Evolutionary conservation across 2,888 invertebrate species (phyloP), one percentile per base, ranked within the genome.

Genomic region (Andrena hattorfiana): DNA sequence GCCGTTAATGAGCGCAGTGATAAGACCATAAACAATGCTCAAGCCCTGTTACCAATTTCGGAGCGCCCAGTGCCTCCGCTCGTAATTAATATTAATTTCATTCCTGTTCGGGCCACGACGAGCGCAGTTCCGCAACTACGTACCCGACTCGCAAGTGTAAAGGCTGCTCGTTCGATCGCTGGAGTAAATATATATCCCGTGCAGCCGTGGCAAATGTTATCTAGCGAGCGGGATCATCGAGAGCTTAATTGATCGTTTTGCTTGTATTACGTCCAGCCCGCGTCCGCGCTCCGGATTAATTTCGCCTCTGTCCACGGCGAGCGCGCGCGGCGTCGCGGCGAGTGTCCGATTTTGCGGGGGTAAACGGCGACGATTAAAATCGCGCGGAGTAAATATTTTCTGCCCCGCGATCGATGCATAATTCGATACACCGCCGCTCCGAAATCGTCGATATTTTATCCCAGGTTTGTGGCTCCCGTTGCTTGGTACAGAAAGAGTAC

Each of bases 221-320:
- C 56, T 56, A 23, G 32, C 13, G 67, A 68, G 32, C 16, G 51
- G 32, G 26, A 54, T 68, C 51, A 68, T 23, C 56, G 23, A 51
- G 30, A 28, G 51, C 32, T 68, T 68, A 51, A 54, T 32, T 54
- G 51, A 68, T 23, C 51, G 51, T 68, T 68, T 51, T 54, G 51
- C 32, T 32, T 51, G 32, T 26, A 54, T 51, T 32, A 30, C 10
- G 28, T 70, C 49, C 30, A 35, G 59, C 35, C 26, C 23, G 54
- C 32, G 20, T 51, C 32, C 51, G 32, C 32, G 30, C 51, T 28
- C 7, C 30, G 67, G 20, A 51, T 23, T 51, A 51, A 67, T 20
- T 51, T 30, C 7, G 32, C 30, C 67, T 51, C 13, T 20, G 10
- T 23, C 10, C 23, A 10, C 23, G 51, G 20, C 13, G 42, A 3